phyloP scores from a whole-genome alignment of 2,113 vertebrate species.

The Eulemur macaco region DNA sequence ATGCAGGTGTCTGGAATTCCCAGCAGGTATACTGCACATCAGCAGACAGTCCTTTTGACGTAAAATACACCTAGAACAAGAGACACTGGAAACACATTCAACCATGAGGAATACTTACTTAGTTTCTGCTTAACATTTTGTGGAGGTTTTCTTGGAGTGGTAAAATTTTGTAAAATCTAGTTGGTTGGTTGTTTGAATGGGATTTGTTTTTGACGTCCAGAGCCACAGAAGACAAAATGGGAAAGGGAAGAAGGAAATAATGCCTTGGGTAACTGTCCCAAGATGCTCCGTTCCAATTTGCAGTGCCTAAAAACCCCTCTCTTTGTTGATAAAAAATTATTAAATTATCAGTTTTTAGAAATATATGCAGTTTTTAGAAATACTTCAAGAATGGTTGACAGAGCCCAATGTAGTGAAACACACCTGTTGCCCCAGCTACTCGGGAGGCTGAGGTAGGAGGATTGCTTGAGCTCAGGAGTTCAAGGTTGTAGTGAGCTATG shows the following conservation, averaged over 20 bases:
- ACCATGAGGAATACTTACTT: neutral
- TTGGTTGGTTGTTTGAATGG: neutral
- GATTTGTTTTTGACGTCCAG: neutral
- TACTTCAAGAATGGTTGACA: neutral
- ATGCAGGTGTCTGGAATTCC: neutral
- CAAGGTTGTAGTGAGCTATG: too few species aligned
- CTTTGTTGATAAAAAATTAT: neutral
- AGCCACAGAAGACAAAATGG: neutral
- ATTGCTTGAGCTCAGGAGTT: too few species aligned
- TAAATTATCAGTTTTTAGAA: neutral
- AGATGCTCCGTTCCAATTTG: neutral
- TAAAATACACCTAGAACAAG: neutral
- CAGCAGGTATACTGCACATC: neutral
- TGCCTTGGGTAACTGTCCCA: neutral
- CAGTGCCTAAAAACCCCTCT: neutral
- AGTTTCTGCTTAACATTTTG: neutral
- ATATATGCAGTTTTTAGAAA: slow-evolving; percentile 5
- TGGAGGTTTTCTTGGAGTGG: neutral
- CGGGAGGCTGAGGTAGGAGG: too few species aligned
- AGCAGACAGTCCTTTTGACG: neutral
- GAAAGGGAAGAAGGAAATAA: neutral
- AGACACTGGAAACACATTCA: neutral
- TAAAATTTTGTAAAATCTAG: neutral
- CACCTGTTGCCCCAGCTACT: too few species aligned
- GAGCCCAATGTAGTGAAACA: too few species aligned